Base-by-base conservation (phyloP, 2,113 vertebrate species). In the Phycodurus eques region DNA sequence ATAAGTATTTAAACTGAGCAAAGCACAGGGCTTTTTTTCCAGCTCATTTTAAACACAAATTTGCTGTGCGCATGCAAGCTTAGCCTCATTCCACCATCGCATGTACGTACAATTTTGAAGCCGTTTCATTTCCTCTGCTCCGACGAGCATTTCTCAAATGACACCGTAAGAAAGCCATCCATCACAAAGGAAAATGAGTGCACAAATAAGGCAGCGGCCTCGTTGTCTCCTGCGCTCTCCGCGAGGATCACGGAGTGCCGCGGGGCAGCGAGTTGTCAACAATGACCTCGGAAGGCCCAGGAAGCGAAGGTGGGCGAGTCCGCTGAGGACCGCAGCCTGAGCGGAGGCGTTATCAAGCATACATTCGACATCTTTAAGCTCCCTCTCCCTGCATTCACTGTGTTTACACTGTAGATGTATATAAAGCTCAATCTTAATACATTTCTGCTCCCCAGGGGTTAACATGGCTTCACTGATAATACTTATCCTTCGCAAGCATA, bases 151-250 rank as follows among this genome's bases (percentile, higher is more conserved):
- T 92, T 91, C 86, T 92, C 86, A 92, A 90, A 89, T 86, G 88
- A 87, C 85, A 92, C 90, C 92, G 91, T 91, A 88, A 90, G 90
- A 92, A 90, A 93, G 85, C 88, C 89, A 92, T 93, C 89, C 87
- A 92, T 93, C 91, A 92, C 87, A 91, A 91, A 89, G 87, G 83
- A 91, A 91, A 93, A 91, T 92, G 87, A 90, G 90, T 85, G 90
- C 84, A 90, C 88, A 84, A 90, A 92, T 92, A 92, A 92, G 31
- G 91, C 87, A 83, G 82, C 82, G 70, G 83, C 65, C 72, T 17
- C 33, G 80, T 69, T 84, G 72, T 79, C 44, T 82, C 80, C 77
- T 76, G 78, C 73, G 68, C n/a, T 81, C 74, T 87, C 90, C 81
- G 72, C 60, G 82, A 83, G 79, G 77, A 87, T 85, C 83, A 88